Evolutionary conservation across 2,797 vertebrate genomes (phyloP).

Genomic region (Miichthys miiuy): DNA sequence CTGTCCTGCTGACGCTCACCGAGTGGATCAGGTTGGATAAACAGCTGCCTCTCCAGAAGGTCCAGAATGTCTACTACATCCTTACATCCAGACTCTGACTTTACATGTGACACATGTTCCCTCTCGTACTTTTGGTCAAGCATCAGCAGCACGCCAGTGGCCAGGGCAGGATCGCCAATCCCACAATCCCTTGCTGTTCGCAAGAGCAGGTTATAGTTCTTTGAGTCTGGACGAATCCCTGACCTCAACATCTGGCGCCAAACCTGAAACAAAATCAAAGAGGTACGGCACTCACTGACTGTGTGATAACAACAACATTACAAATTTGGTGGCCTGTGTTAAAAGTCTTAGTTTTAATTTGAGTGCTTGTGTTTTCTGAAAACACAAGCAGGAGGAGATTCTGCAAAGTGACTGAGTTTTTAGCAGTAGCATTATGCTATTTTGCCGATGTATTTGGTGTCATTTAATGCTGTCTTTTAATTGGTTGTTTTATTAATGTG

Average conservation of each 20-base stretch:
- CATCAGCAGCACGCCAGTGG: slow-evolving; percentile 84
- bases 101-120: slow-evolving; percentile 12
- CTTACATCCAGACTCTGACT: background rate
- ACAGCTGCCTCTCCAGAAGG: slow-evolving; percentile 86
- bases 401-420: background rate
- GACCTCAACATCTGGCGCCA: slow-evolving; percentile 92
- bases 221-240: slow-evolving; percentile 85
- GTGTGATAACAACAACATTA: no score
- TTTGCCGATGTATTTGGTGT: background rate
- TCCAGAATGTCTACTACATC: slow-evolving; percentile 83
- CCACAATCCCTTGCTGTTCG: slow-evolving; percentile 91
- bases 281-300: no score
- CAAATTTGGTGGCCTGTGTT: no score
- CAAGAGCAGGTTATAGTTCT: slow-evolving; percentile 92
- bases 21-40: slow-evolving; percentile 65
- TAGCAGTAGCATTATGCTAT: background rate
- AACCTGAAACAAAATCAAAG: slow-evolving; percentile 83
- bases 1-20: background rate
- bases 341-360: no score
- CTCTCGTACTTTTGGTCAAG: slow-evolving; percentile 26
- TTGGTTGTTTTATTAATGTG: background rate
- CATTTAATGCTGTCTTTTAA: background rate
- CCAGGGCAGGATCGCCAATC: slow-evolving; percentile 85
- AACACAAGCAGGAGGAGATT: background rate
- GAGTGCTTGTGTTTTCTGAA: no score